Conservation (phyloP, 35 echinoderm and acorn worm genomes). For the Anneissia japonica region DNA sequence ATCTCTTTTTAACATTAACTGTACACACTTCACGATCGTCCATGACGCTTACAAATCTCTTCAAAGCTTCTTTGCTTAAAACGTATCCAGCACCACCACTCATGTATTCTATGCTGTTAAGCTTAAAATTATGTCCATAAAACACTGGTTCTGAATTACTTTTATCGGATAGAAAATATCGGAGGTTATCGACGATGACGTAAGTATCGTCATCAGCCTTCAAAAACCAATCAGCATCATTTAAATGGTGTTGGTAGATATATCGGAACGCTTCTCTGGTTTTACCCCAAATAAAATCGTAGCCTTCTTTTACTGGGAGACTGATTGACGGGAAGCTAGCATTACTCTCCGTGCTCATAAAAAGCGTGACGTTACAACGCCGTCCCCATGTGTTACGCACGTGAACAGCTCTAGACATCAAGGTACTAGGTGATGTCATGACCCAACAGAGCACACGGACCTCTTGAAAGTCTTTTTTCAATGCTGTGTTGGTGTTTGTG, state of each 20-base stretch:
- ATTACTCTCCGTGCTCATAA: constrained; percentile 18
- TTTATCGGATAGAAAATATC: constrained; percentile 43
- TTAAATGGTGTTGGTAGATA: constrained; percentile 27
- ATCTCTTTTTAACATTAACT: background rate
- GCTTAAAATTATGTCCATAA: constrained; percentile 34
- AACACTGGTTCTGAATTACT: constrained; percentile 20
- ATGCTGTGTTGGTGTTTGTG: no score
- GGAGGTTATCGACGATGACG: constrained; percentile 64
- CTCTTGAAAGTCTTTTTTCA: background rate
- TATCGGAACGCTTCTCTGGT: constrained; percentile 53
- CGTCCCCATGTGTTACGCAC: constrained; percentile 52
- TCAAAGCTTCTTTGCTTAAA: constrained; percentile 48
- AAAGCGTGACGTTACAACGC: constrained; percentile 49
- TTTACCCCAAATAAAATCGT: constrained; percentile 51
- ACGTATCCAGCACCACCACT: constrained; percentile 78
- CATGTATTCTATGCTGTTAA: constrained; percentile 5
- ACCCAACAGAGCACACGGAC: constrained; percentile 55
- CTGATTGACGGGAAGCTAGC: constrained; percentile 28
- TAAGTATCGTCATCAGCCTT: constrained; percentile 85
- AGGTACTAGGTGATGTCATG: constrained; percentile 32
- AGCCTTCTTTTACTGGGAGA: constrained; percentile 27
- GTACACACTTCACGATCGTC: background rate
- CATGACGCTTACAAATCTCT: constrained; percentile 2
- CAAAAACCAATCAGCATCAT: constrained; percentile 57
- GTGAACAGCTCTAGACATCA: constrained; percentile 17